Percentiles rank a stretch among this genome's conserved stretches.
Conservation (phyloP, 2,888 invertebrate genomes). For the Helicoverpa assulta region DNA sequence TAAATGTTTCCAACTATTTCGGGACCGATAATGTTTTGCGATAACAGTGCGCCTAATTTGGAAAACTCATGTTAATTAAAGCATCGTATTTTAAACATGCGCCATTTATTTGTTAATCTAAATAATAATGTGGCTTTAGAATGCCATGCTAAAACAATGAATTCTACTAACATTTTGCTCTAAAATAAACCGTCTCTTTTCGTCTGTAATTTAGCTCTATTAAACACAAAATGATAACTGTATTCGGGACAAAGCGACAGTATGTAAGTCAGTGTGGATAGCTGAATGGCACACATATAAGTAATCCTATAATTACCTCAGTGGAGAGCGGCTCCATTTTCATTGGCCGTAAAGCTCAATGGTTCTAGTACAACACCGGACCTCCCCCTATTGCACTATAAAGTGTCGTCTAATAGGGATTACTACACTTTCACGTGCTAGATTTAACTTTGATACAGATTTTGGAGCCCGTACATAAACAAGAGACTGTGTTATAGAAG, state of each 20-base stretch:
- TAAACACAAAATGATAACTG: conserved; percentile 29
- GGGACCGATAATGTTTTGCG: neutral
- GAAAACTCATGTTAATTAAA: conserved; percentile 1
- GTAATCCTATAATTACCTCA: conserved; percentile 86
- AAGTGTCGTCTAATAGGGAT: conserved; percentile 87
- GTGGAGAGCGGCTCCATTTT: conserved; percentile 82
- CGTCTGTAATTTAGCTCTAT: conserved; percentile 27
- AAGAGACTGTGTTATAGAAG: conserved; percentile 27
- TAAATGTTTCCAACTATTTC: conserved; percentile 1
- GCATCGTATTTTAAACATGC: neutral
- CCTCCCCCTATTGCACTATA: conserved; percentile 82
- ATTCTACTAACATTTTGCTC: neutral
- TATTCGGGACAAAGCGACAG: conserved; percentile 38
- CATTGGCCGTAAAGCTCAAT: conserved; percentile 87
- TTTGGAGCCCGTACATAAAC: conserved; percentile 63
- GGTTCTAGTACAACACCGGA: conserved; percentile 80
- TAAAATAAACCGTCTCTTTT: conserved; percentile 11
- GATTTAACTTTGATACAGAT: conserved; percentile 78
- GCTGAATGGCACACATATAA: conserved; percentile 72
- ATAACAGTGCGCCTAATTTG: neutral
- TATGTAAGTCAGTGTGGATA: conserved; percentile 46
- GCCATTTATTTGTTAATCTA: neutral
- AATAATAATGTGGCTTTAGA: neutral
- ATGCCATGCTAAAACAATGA: neutral
- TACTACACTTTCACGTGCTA: conserved; percentile 80